These are phyloP conservation scores for Dicycla oo DNA, from an alignment of 2,888 invertebrate genomes.

Conservation along the genomic window DNA sequence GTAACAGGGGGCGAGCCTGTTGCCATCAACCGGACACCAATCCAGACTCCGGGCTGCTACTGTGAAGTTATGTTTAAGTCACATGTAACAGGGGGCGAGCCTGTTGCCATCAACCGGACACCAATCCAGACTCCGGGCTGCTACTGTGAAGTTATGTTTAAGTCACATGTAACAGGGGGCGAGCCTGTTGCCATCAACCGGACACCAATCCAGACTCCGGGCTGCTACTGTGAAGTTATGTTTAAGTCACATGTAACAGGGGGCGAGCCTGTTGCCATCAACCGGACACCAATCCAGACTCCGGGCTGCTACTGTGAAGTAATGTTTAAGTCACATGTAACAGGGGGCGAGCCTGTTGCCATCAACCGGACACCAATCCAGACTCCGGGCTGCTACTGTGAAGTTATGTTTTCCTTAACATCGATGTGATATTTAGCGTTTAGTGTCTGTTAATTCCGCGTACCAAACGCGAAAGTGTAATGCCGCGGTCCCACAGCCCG, in stretches of 20 bases:
- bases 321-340: too few species aligned
- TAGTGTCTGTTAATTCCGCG: neutral
- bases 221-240: neutral
- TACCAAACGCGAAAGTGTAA: neutral
- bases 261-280: too few species aligned
- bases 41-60: neutral
- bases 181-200: neutral
- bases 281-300: too few species aligned
- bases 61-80: too few species aligned
- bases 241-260: too few species aligned
- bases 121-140: too few species aligned
- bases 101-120: too few species aligned
- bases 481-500: too few species aligned
- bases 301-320: too few species aligned
- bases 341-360: accelerated
- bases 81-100: accelerated
- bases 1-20: neutral
- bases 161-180: neutral
- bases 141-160: neutral
- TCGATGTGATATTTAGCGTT: neutral
- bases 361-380: accelerated
- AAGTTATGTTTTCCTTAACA: neutral
- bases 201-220: neutral
- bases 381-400: too few species aligned
- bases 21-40: neutral